Conservation (phyloP, 1,140 invertebrate genomes). For the Pteromalus puparum region DNA sequence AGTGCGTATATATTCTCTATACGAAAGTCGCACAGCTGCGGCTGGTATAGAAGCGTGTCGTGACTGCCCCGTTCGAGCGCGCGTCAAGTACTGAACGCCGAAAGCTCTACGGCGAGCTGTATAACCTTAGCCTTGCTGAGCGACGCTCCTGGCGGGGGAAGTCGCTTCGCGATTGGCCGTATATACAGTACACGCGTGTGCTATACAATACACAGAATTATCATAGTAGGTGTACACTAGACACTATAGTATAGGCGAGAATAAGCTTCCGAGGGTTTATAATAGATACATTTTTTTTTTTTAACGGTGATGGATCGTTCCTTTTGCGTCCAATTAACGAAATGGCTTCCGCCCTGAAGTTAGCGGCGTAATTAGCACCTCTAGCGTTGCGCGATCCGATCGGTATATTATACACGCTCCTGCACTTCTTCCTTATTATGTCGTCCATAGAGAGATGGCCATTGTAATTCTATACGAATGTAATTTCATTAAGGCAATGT, state of each 20-base stretch:
- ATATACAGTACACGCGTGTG: conserved; percentile 7
- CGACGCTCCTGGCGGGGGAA: not conserved
- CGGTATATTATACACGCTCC: not conserved
- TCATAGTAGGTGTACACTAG: too few relatives aligned
- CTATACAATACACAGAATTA: not conserved
- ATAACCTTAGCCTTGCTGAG: not conserved
- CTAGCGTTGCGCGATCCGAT: not conserved
- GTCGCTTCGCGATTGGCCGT: not conserved
- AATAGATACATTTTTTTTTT: too few relatives aligned
- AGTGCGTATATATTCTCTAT: too few relatives aligned
- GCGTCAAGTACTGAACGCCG: conserved; percentile 9
- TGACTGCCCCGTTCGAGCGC: not conserved
- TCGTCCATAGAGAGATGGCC: not conserved
- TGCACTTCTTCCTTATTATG: too few relatives aligned
- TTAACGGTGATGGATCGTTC: not conserved
- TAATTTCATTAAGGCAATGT: not conserved
- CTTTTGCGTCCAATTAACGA: conserved; percentile 30
- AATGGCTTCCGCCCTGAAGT: conserved; percentile 25
- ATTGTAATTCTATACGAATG: not conserved
- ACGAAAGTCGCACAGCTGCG: too few relatives aligned
- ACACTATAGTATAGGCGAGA: too few relatives aligned
- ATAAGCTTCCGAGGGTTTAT: too few relatives aligned
- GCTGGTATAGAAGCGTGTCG: not conserved
- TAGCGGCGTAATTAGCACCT: not conserved
- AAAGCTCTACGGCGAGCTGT: conserved; percentile 3